Conservation (phyloP, 2,113 vertebrate genomes). For the Rhagologus leucostigma region DNA sequence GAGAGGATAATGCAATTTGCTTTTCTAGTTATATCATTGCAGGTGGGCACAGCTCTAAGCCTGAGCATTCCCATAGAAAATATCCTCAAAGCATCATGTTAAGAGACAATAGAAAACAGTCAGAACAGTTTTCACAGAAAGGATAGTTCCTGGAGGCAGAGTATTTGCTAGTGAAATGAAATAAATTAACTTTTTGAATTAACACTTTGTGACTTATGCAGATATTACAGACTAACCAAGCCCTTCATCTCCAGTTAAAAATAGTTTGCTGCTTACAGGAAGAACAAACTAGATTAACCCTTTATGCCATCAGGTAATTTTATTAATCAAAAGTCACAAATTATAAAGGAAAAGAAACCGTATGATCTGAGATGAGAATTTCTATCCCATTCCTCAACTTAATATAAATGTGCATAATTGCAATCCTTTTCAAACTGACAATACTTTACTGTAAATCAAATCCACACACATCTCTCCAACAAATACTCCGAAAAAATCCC, state of each 20-base stretch:
- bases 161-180: constrained; percentile 11
- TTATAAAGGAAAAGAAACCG: background rate
- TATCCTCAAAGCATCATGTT: background rate
- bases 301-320: background rate
- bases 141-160: constrained; percentile 8
- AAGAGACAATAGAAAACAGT: constrained; percentile 7
- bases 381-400: background rate
- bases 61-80: background rate
- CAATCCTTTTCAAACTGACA: background rate
- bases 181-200: constrained; percentile 9
- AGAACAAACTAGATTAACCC: background rate
- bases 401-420: background rate
- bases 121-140: background rate
- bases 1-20: constrained; percentile 48
- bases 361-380: background rate
- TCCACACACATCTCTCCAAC: background rate
- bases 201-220: background rate
- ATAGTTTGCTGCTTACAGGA: background rate
- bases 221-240: background rate
- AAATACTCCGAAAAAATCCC: background rate
- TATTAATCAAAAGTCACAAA: background rate
- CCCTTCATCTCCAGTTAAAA: background rate
- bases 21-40: constrained; percentile 21
- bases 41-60: constrained; percentile 39
- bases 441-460: background rate